Evolutionary conservation across 2,797 vertebrate genomes (phyloP), one percentile per base, ranked within the genome.

Genomic region (Salarias fasciatus): DNA sequence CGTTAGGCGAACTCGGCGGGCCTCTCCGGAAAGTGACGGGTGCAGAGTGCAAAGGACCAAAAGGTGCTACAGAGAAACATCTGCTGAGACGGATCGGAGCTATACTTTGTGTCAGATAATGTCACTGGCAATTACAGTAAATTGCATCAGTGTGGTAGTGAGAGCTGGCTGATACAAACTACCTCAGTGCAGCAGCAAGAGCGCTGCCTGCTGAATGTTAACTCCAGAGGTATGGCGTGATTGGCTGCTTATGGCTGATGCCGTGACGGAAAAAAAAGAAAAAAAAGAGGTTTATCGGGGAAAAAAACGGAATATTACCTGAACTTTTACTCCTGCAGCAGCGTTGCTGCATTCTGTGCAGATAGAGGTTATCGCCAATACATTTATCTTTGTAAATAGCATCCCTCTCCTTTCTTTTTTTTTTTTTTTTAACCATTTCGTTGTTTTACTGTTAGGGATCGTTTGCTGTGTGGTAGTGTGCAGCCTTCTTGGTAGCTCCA

Each of bases 71-170:
- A 30, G 40, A 31, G 15, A 72, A 84, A 75, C 82, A 79, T 82
- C 68, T 87, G 79, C 12, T 53, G 53, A 68, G 44, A 77, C 53
- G 64, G 59, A 75, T 75, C 42, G 47, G 35, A 71, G 80, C 69
- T 71, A 49, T 41, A 75, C 53, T 68, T 69, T 65, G 59, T 77
- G 72, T 70, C 83, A 74, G 52, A 79, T 78, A 53, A 53, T 60
- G 58, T 79, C 78, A 30, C 47, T 45, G 12, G 49, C 54, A 74
- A 80, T 84, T 72, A 80, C 67, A 60, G 53, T 55, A 74, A 85
- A 82, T 63, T 74, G 65, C 72, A 54, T 69, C 59, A 69, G 53
- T 52, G 45, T 38, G 14, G 43, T 30, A 60, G 63, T 46, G 51
- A 53, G 75, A 53, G 7, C 18, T 10, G 14, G 41, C 52, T 63